Percentiles rank a stretch among this genome's conserved stretches.
These are phyloP conservation scores for Tetrapedia diversipes DNA, from an alignment of 2,888 invertebrate genomes.

Conservation along the genomic window DNA sequence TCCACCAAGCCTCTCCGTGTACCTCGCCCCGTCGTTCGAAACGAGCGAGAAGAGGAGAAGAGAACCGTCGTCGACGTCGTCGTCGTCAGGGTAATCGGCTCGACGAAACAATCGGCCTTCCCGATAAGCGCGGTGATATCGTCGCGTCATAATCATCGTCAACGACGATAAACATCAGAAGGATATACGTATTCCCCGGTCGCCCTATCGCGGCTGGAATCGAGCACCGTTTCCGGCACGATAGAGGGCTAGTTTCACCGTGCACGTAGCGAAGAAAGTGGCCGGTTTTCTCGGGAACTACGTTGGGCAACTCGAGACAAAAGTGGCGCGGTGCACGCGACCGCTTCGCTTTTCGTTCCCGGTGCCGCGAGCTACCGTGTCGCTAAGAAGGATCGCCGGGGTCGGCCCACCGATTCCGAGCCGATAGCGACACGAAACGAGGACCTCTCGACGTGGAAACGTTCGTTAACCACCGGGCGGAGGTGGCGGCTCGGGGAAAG, in stretches of 20 bases:
- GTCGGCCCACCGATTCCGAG: slow-evolving; percentile 12
- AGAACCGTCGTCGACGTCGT: too few species aligned
- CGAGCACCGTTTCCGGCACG: slow-evolving; percentile 9
- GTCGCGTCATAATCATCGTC: slow-evolving; percentile 9
- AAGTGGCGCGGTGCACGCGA: slow-evolving; percentile 58
- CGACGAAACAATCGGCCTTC: not conserved
- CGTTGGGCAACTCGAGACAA: slow-evolving; percentile 13
- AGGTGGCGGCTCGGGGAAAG: not conserved
- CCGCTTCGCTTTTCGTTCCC: slow-evolving; percentile 32
- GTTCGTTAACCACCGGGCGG: not conserved
- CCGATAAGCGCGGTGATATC: not conserved
- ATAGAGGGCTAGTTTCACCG: slow-evolving; percentile 50
- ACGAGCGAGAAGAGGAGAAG: not conserved
- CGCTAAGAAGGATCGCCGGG: slow-evolving; percentile 18
- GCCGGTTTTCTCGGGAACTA: slow-evolving; percentile 25
- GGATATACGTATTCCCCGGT: slow-evolving; percentile 6
- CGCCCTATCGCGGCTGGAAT: slow-evolving; percentile 17
- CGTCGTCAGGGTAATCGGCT: slow-evolving; percentile 22
- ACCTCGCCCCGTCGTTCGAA: not conserved
- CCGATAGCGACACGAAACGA: slow-evolving; percentile 48
- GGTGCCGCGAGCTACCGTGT: slow-evolving; percentile 10
- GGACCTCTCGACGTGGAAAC: slow-evolving; percentile 15
- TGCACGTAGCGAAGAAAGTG: slow-evolving; percentile 27
- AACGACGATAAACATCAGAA: slow-evolving; percentile 15
- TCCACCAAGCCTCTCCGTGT: not conserved